Evolutionary conservation across 2,797 vertebrate species (phyloP).

Genomic region (Phataginus tricuspis): DNA sequence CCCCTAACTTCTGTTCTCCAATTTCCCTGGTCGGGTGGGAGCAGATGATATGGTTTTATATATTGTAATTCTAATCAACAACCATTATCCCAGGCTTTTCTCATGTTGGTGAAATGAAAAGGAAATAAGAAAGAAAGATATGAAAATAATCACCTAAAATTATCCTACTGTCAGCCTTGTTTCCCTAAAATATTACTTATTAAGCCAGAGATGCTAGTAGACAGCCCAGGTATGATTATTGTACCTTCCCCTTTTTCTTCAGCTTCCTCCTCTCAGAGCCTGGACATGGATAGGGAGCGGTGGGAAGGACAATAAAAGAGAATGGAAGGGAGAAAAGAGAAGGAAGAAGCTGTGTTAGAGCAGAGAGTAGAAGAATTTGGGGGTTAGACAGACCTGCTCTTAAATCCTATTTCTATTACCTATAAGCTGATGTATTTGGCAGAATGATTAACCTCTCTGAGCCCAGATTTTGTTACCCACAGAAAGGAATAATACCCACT

Average conservation of each 20-base stretch:
- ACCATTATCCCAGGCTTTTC: not conserved
- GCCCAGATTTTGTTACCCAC: not conserved
- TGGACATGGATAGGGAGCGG: not conserved
- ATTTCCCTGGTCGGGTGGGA: not conserved
- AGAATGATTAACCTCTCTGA: not conserved
- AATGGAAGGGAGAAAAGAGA: not conserved
- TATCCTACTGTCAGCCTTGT: not conserved
- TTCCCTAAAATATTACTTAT: too few relatives aligned
- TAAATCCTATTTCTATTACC: not conserved
- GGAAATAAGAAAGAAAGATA: not conserved
- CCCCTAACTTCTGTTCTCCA: not conserved
- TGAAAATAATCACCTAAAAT: not conserved
- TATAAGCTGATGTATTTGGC: not conserved
- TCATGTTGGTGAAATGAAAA: not conserved
- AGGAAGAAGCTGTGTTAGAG: too few relatives aligned
- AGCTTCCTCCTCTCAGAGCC: not conserved
- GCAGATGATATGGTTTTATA: not conserved
- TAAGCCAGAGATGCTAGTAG: not conserved
- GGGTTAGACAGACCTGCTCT: not conserved
- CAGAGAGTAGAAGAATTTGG: not conserved
- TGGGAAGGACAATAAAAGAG: not conserved
- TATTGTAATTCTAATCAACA: not conserved
- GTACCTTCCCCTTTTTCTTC: not conserved
- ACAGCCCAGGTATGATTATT: rapidly evolving
- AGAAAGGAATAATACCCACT: not conserved